Base-by-base conservation (phyloP, 2,797 vertebrate species). In the Clarias laeviceps region DNA sequence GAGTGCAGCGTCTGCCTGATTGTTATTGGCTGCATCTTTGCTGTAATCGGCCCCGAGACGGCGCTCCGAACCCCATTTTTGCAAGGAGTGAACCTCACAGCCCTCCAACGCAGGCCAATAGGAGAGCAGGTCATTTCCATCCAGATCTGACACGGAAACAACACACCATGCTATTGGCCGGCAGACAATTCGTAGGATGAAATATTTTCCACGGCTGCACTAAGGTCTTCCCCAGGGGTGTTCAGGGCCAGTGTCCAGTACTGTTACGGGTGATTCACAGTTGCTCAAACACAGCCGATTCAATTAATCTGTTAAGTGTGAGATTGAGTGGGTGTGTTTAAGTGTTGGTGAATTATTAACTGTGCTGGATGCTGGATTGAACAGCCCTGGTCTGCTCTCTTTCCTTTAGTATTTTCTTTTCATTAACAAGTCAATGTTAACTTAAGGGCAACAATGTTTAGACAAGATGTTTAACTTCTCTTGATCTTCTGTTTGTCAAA, bases 31-130 rank as follows among this genome's bases (percentile, higher is more conserved):
- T 0, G 97, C 96, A 0, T 99, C 98, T 92, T 98, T 99, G 92
- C 93, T 97, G 93, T 96, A 93, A 90, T 99, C 98, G 0, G 94
- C 95, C 59, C 98, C 98, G 89, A 99, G 95, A 87, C 97, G 98
- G 90, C 98, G 94, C 91, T 99, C 98, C 0, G 98, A 99, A 87
- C 98, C 97, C 98, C 98, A 99, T 89, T 99, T 98, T 95, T 99
- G 98, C 90, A 99, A 93, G n/a, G 95, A 96, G 88, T 96, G 95
- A 29, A 95, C 96, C 84, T 99, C 97, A 0, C 97, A 97, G 87
- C 97, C 97, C 4, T 97, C 97, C 92, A 99, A 91, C 59, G 97
- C 97, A 0, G 98, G 98, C 98, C 98, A 99, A 90, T 97, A 99
- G 15, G 97, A 97, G 93, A 97, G 94, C 88, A 99, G 96, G 92